Percentiles rank a stretch among this genome's conserved stretches.
These are phyloP conservation scores for Sebastes trivittatus DNA, from an alignment of 2,797 vertebrate species.

Conservation along the genomic window DNA sequence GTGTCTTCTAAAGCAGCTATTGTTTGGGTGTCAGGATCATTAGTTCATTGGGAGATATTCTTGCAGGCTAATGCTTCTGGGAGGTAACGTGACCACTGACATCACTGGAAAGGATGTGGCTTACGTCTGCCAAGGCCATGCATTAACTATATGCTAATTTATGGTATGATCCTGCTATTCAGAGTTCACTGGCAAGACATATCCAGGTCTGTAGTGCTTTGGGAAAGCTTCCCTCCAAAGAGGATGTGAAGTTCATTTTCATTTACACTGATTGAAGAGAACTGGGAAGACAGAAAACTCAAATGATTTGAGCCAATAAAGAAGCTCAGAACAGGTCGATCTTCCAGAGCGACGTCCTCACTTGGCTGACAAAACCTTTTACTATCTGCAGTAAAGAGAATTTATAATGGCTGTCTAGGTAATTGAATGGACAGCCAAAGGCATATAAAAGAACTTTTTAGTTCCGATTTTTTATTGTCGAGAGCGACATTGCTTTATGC, in stretches of 20 bases:
- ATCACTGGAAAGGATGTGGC: slow-evolving; percentile 14
- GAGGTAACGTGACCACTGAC: slow-evolving; percentile 41
- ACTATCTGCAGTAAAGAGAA: slow-evolving; percentile 46
- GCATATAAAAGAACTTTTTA: slow-evolving; percentile 14
- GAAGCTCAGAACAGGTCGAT: slow-evolving; percentile 18
- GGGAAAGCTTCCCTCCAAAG: slow-evolving; percentile 24
- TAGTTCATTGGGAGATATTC: slow-evolving; percentile 86
- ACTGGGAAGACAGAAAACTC: slow-evolving; percentile 16
- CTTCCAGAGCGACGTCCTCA: slow-evolving; percentile 27
- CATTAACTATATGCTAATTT: slow-evolving; percentile 53
- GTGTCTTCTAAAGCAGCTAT: slow-evolving; percentile 81
- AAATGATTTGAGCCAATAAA: slow-evolving; percentile 33
- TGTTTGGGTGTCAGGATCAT: slow-evolving; percentile 89
- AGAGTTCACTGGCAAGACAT: slow-evolving; percentile 32
- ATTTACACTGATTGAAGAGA: slow-evolving; percentile 18
- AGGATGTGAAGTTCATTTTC: slow-evolving; percentile 16
- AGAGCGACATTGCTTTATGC: background rate
- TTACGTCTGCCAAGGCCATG: slow-evolving; percentile 16
- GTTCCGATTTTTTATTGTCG: background rate
- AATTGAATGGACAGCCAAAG: slow-evolving; percentile 25
- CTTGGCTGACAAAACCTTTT: slow-evolving; percentile 46
- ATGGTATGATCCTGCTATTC: slow-evolving; percentile 28
- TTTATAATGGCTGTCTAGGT: slow-evolving; percentile 19
- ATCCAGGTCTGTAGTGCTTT: slow-evolving; percentile 11
- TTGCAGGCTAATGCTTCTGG: slow-evolving; percentile 86